phyloP scores from a whole-genome alignment of 2,113 vertebrate species.

The Oreochromis niloticus region DNA sequence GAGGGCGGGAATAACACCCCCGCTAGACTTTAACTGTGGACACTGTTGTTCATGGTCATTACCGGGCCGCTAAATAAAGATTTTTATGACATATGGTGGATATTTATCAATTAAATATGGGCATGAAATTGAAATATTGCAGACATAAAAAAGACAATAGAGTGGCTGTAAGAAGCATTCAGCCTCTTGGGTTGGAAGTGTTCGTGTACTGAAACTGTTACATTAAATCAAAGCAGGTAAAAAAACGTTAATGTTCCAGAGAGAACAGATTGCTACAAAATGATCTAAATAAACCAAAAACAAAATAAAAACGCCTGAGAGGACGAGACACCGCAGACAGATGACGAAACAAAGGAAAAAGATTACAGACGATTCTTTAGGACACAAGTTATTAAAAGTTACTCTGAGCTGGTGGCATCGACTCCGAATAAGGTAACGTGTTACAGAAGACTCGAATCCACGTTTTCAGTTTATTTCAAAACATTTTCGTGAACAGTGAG shows the following conservation, averaged over 20 bases:
- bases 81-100: not conserved
- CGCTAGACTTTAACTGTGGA: not conserved
- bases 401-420: not conserved
- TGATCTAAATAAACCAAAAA: not conserved
- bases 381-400: not conserved
- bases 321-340: not conserved
- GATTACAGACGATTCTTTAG: not conserved
- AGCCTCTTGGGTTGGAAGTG: not conserved
- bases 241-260: rapidly evolving
- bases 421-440: not conserved
- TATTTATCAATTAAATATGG: not conserved
- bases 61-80: not conserved
- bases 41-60: no score
- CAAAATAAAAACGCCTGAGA: rapidly evolving
- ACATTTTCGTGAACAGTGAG: not conserved
- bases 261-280: not conserved
- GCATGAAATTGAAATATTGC: not conserved
- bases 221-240: not conserved
- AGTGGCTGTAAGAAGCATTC: not conserved
- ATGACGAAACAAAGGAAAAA: rapidly evolving
- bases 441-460: rapidly evolving
- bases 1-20: rapidly evolving
- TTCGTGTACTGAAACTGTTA: not conserved
- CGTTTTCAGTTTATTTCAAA: not conserved
- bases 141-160: not conserved